Base-by-base conservation (phyloP, 2,113 vertebrate species). In the Myiopsitta monachus region DNA sequence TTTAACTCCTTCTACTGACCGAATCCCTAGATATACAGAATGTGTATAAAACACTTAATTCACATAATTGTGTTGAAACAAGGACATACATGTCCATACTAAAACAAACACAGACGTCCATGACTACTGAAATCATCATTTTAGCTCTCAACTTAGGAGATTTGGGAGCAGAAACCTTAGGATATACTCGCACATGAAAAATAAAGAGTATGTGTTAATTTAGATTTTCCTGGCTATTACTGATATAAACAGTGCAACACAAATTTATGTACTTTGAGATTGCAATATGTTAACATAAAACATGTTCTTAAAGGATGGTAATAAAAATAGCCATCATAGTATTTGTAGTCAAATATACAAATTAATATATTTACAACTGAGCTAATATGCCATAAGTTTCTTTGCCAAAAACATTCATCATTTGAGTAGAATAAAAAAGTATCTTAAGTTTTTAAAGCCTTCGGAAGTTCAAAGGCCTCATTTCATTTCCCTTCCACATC, bases 371-470 rank as follows among this genome's bases (percentile, higher is more conserved):
- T 83, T 95, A 74, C 74, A 91, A 57, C 0, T 7, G 30, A 94
- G 83, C 78, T 57, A 89, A 85, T 47, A 83, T 46, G n/a, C n/a
- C 39, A 15, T 86, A 86, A 85, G 21, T 55, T 51, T 36, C 23
- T 86, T 80, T 83, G 82, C 54, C 68, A 66, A 93, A 93, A 55
- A 46, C 38, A 57, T 64, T 64, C 47, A 23, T 85, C 70, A 90
- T 36, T 54, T 51, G 38, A 54, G 12, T 70, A 92, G 64, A 90
- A 92, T 70, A 94, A 94, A 87, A 76, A 93, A 90, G 59, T 78
- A 93, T 73, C n/a, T 88, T 44, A 57, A 70, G 68, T 74, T 90
- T 88, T 85, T 70, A 33, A 81, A 88, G 69, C 18, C 52, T 63
- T 94, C 43, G 78, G 43, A 43, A 75, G 64, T 83, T 88, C 46